Percentiles rank a stretch among this genome's conserved stretches.
phyloP scores from a whole-genome alignment of 2,113 vertebrate species.

The Hemichromis elongatus region DNA sequence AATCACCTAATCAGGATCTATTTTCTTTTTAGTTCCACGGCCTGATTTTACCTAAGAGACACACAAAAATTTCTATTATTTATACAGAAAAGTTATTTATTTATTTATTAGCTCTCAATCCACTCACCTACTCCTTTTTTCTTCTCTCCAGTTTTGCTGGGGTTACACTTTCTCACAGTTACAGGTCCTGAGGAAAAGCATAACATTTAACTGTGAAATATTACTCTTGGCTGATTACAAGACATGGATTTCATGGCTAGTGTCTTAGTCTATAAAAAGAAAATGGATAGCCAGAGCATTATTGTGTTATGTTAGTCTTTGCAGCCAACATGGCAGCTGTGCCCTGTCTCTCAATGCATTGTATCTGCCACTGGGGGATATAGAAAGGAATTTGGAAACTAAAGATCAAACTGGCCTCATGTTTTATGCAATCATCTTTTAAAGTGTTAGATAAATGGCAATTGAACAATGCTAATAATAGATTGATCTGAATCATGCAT shows the following conservation, averaged over 20 bases:
- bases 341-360: slow-evolving; percentile 63
- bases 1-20: background rate
- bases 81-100: background rate
- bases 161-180: slow-evolving; percentile 23
- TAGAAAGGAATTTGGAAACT: slow-evolving; percentile 37
- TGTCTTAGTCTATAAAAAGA: slow-evolving; percentile 70
- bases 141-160: background rate
- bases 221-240: slow-evolving; percentile 62
- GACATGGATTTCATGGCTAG: slow-evolving; percentile 65
- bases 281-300: slow-evolving; percentile 51
- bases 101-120: background rate
- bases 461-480: slow-evolving; percentile 14
- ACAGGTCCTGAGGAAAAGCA: slow-evolving; percentile 5
- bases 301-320: slow-evolving; percentile 50
- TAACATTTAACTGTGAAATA: slow-evolving; percentile 38
- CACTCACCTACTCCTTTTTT: background rate
- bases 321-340: slow-evolving; percentile 67
- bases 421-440: slow-evolving; percentile 16
- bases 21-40: background rate
- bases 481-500: background rate
- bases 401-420: slow-evolving; percentile 28
- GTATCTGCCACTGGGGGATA: slow-evolving; percentile 56
- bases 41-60: background rate
- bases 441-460: slow-evolving; percentile 38
- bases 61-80: background rate